Percentiles rank a stretch among this genome's conserved stretches.
Conservation (phyloP, 2,888 invertebrate species). For the Limnephilus lunatus region DNA sequence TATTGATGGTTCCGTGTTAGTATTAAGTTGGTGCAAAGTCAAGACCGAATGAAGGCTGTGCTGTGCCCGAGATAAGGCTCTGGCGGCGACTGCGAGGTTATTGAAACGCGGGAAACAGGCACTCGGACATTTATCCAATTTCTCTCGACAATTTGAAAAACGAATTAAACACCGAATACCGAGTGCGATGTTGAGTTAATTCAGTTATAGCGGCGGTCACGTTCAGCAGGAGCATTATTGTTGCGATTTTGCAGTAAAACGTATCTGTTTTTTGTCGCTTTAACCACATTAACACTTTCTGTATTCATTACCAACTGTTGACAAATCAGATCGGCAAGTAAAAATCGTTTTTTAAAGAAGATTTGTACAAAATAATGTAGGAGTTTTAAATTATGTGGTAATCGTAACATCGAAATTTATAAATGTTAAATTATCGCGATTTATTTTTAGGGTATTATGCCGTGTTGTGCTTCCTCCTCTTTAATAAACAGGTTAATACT, state of each 20-base stretch:
- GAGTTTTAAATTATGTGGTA: background rate
- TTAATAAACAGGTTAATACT: too few relatives aligned
- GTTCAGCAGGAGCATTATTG: conserved; percentile 45
- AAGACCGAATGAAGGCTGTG: conserved; percentile 3
- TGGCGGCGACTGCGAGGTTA: conserved; percentile 66
- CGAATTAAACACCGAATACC: conserved; percentile 43
- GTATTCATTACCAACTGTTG: background rate
- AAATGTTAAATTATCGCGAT: too few relatives aligned
- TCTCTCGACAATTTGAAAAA: conserved; percentile 67
- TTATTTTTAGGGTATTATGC: too few relatives aligned
- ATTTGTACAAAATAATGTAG: background rate
- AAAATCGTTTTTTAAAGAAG: background rate
- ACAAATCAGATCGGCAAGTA: background rate
- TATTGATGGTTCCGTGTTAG: background rate
- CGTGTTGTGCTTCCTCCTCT: too few relatives aligned
- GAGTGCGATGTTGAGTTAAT: conserved; percentile 60
- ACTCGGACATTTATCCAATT: conserved; percentile 78
- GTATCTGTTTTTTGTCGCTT: background rate
- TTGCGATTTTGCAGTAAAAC: background rate
- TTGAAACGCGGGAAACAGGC: conserved; percentile 74
- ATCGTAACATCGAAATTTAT: background rate
- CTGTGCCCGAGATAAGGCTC: conserved; percentile 66
- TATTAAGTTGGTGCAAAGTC: background rate
- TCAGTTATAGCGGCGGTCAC: conserved; percentile 40
- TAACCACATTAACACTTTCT: background rate